These are phyloP conservation scores for Euthynnus affinis DNA, from an alignment of 2,797 vertebrate genomes.

Conservation along the genomic window DNA sequence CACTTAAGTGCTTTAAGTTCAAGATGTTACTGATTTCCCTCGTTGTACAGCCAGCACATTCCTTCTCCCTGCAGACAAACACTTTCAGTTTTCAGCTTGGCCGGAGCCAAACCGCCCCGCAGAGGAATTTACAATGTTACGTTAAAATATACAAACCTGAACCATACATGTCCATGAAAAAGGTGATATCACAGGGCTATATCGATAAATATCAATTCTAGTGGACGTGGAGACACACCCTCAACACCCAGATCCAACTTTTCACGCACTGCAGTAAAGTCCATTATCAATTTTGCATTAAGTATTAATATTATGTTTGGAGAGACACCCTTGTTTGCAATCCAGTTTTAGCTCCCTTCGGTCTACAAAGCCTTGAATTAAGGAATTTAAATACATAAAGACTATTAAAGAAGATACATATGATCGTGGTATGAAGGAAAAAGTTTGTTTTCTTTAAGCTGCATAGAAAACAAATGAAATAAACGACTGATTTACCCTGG, in stretches of 20 bases:
- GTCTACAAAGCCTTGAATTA: not conserved
- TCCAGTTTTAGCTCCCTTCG: too few relatives aligned
- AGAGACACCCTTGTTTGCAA: not conserved
- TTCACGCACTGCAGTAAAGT: not conserved
- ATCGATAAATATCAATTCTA: not conserved
- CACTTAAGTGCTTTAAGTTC: not conserved
- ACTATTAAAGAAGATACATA: not conserved
- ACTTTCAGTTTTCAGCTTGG: slow-evolving; percentile 26
- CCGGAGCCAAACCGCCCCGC: slow-evolving; percentile 4
- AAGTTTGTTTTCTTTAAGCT: not conserved
- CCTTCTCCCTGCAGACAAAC: slow-evolving; percentile 13
- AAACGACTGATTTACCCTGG: not conserved
- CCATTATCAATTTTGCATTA: not conserved
- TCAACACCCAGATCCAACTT: slow-evolving; percentile 16
- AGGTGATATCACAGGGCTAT: not conserved
- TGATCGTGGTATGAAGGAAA: not conserved
- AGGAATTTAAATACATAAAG: not conserved
- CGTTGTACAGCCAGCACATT: not conserved
- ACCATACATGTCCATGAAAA: not conserved
- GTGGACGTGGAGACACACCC: slow-evolving; percentile 47
- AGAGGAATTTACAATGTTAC: slow-evolving; percentile 1
- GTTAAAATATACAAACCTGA: not conserved
- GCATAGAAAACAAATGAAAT: not conserved
- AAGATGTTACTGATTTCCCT: not conserved
- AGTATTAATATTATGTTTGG: not conserved